phyloP scores from a whole-genome alignment of 1,140 invertebrate species.

The Ganaspis sp. region DNA sequence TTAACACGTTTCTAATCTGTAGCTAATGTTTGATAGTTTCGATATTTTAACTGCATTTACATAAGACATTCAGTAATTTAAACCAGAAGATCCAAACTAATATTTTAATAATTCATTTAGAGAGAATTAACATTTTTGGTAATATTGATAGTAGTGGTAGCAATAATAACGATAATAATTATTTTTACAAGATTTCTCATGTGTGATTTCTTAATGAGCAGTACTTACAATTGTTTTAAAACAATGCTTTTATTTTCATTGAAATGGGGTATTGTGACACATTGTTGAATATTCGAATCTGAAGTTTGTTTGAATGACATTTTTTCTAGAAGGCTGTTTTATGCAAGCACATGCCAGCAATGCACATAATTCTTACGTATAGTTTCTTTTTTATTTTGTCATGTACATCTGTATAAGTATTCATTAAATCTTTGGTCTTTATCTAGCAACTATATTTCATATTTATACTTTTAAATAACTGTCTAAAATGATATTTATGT shows the following conservation, averaged over 20 bases:
- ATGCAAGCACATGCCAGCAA: conserved; percentile 71
- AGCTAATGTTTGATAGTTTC: background rate
- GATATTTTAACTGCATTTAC: background rate
- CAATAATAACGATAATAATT: background rate
- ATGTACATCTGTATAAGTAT: conserved; percentile 15
- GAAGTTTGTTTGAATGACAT: background rate
- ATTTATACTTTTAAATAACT: background rate
- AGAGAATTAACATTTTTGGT: background rate
- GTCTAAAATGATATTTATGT: background rate
- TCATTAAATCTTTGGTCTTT: conserved; percentile 45
- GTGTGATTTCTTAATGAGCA: too few species aligned
- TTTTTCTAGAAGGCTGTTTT: conserved; percentile 35
- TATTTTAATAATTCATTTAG: background rate
- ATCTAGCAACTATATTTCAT: background rate
- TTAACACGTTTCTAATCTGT: conserved; percentile 34
- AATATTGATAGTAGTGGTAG: background rate
- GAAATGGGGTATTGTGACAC: conserved; percentile 3
- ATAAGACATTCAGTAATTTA: background rate
- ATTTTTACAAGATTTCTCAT: too few species aligned
- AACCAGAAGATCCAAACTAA: background rate
- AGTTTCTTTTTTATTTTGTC: conserved; percentile 33
- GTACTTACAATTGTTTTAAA: conserved; percentile 16
- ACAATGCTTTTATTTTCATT: conserved; percentile 40
- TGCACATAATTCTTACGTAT: conserved; percentile 63
- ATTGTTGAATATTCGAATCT: background rate